These are phyloP conservation scores for Therioaphis trifolii DNA, from an alignment of 2,888 invertebrate genomes.

Conservation along the genomic window DNA sequence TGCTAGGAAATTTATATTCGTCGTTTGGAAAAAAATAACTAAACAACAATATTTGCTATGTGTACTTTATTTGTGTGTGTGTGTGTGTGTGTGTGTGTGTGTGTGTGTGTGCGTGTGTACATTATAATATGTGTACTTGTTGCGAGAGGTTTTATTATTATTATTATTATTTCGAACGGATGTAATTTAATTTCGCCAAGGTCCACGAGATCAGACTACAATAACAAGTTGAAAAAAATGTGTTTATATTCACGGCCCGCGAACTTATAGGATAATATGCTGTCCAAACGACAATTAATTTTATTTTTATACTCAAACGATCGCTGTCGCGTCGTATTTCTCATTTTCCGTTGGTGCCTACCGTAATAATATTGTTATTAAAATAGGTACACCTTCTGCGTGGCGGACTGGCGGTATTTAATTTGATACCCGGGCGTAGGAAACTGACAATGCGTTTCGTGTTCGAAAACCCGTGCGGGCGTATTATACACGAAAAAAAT, in stretches of 20 bases:
- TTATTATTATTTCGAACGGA: slow-evolving; percentile 55
- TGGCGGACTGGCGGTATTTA: too few species aligned
- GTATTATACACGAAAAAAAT: too few species aligned
- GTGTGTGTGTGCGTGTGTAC: not conserved
- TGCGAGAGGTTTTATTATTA: slow-evolving; percentile 54
- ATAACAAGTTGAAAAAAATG: slow-evolving; percentile 53
- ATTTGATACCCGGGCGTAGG: too few species aligned
- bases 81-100: too few species aligned
- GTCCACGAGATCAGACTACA: slow-evolving; percentile 59
- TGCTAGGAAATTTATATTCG: not conserved
- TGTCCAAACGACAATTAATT: not conserved
- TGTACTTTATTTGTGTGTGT: not conserved
- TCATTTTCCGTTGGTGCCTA: too few species aligned
- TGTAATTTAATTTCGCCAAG: slow-evolving; percentile 62
- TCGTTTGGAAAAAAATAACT: not conserved
- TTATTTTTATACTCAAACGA: not conserved
- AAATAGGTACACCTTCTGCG: too few species aligned
- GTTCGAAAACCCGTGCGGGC: not conserved
- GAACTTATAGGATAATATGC: slow-evolving; percentile 17
- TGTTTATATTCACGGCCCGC: slow-evolving; percentile 14
- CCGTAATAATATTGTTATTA: too few species aligned
- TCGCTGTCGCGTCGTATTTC: not conserved
- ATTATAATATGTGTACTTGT: slow-evolving; percentile 24
- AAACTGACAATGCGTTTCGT: not conserved
- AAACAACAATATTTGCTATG: slow-evolving; percentile 7